Evolutionary conservation across 2,113 vertebrate genomes (phyloP).

Genomic region (Phaethon lepturus): DNA sequence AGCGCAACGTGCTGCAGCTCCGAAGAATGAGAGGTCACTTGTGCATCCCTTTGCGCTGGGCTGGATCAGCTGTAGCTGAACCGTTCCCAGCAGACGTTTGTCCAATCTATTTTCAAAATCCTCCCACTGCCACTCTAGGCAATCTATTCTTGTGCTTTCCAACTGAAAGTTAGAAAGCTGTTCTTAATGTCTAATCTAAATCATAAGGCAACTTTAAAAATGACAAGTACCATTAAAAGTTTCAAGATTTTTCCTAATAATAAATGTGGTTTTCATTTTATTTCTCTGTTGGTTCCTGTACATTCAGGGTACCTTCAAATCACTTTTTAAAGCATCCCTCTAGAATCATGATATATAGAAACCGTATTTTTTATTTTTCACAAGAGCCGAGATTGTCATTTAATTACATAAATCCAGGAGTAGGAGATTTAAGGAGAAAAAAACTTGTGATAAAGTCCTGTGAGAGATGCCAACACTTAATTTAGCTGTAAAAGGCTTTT

Average conservation of each 20-base stretch:
- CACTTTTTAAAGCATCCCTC: conserved; percentile 41
- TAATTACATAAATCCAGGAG: conserved; percentile 58
- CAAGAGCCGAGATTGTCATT: conserved; percentile 28
- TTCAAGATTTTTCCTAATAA: conserved; percentile 56
- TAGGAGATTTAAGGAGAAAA: conserved; percentile 11
- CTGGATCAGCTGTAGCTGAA: neutral
- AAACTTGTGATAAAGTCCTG: conserved; percentile 9
- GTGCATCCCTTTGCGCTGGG: neutral
- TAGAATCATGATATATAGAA: conserved; percentile 25
- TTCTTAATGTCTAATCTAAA: conserved; percentile 66
- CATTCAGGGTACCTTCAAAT: conserved; percentile 31
- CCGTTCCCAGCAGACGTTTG: conserved; percentile 22
- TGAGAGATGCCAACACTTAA: conserved; percentile 51
- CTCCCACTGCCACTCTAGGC: conserved; percentile 62
- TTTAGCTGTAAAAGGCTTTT: conserved; percentile 6
- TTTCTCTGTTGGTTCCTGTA: conserved; percentile 47
- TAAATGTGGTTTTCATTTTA: conserved; percentile 46
- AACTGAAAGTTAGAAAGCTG: conserved; percentile 54
- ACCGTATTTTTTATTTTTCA: conserved; percentile 35
- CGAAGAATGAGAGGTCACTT: neutral
- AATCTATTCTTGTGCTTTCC: conserved; percentile 58
- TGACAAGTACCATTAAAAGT: conserved; percentile 43
- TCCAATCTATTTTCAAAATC: conserved; percentile 68
- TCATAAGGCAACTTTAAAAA: conserved; percentile 55
- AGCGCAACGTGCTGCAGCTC: accelerated